phyloP scores from a whole-genome alignment of 2,113 vertebrate genomes.

The Gymnorhina tibicen region DNA sequence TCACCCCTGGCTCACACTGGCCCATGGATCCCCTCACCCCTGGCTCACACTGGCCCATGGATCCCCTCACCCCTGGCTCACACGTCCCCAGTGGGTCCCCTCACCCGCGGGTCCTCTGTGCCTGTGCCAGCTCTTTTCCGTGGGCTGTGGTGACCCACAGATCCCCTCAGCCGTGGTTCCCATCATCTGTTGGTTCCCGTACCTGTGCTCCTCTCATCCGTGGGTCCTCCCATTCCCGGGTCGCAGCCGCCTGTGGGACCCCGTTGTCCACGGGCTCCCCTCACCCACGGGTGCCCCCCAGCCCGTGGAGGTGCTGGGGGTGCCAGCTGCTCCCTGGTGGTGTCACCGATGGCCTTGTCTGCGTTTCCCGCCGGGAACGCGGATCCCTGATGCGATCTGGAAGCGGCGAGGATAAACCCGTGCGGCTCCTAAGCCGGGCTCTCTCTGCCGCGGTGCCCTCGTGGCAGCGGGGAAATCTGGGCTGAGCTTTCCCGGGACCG shows the following conservation, averaged over 20 bases:
- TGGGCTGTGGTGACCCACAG: fast-evolving
- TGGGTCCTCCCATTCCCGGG: neutral
- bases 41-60: neutral
- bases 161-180: neutral
- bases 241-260: neutral
- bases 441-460: neutral
- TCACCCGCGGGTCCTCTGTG: neutral
- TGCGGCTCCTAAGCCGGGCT: neutral
- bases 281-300: neutral
- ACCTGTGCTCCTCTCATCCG: neutral
- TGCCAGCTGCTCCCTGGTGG: neutral
- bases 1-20: too few relatives aligned
- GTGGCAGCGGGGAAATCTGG: fast-evolving
- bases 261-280: fast-evolving
- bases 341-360: neutral
- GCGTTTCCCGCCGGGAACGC: fast-evolving
- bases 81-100: neutral
- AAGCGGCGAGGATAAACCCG: neutral
- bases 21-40: neutral
- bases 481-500: neutral
- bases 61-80: neutral
- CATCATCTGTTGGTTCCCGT: neutral
- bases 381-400: neutral
- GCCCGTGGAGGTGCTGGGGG: fast-evolving
- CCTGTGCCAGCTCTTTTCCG: fast-evolving